A percentile compares a stretch with the other conserved stretches of the same genome.
These are phyloP conservation scores for Aphrophora alni DNA, from an alignment of 2,888 invertebrate genomes.

Conservation along the genomic window DNA sequence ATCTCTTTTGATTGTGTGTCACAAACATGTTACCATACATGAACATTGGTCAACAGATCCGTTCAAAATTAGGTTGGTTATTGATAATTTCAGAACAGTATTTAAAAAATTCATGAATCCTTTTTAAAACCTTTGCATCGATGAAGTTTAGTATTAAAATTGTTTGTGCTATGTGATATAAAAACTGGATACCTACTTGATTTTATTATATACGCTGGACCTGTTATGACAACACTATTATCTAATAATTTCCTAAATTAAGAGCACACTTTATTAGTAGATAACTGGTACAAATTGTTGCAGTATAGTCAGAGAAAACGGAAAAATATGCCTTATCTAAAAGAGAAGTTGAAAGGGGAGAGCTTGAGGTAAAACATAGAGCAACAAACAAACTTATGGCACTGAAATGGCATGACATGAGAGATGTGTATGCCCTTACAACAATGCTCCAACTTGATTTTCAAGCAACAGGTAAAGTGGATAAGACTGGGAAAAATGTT, in stretches of 20 bases:
- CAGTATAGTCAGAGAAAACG: slow-evolving; percentile 16
- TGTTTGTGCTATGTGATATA: slow-evolving; percentile 11
- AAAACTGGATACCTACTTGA: slow-evolving; percentile 21
- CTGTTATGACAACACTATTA: slow-evolving; percentile 14
- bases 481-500: not conserved
- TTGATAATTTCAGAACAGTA: slow-evolving; percentile 10
- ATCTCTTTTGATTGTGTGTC: slow-evolving; percentile 23
- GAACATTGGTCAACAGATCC: slow-evolving; percentile 34
- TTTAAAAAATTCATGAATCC: slow-evolving; percentile 14
- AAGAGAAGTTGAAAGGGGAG: slow-evolving; percentile 14
- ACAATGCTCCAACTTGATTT: slow-evolving; percentile 18
- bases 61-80: slow-evolving; percentile 16
- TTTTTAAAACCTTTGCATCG: slow-evolving; percentile 13
- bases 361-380: slow-evolving; percentile 6
- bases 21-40: slow-evolving; percentile 22
- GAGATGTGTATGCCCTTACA: slow-evolving; percentile 33
- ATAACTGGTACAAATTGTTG: slow-evolving; percentile 27
- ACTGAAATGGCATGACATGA: slow-evolving; percentile 31
- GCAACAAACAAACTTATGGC: slow-evolving; percentile 18
- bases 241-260: slow-evolving; percentile 12
- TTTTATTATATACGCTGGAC: slow-evolving; percentile 19
- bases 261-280: slow-evolving; percentile 11
- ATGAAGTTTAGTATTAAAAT: slow-evolving; percentile 12
- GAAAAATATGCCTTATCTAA: slow-evolving; percentile 10
- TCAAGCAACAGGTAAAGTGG: not conserved